Percentiles rank a stretch among this genome's conserved stretches.
Evolutionary conservation across 2,113 vertebrate species (phyloP).

Genomic region (Phodopus roborovskii): DNA sequence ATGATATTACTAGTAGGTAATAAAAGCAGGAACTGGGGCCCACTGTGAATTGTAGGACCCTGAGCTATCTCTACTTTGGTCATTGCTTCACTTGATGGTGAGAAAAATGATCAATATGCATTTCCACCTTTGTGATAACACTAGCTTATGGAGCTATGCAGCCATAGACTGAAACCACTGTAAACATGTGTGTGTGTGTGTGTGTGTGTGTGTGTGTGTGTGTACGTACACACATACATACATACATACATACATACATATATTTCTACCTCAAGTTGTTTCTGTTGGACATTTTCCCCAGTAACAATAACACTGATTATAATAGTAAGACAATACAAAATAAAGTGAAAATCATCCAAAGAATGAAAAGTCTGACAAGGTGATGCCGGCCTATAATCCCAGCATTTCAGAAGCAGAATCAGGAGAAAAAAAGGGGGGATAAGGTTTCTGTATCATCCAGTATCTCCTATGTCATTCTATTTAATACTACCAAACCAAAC

Average conservation of each 20-base stretch:
- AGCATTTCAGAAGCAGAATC: not conserved
- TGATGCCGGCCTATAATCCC: not conserved
- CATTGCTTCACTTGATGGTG: not conserved
- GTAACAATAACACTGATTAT: not conserved
- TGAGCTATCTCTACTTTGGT: not conserved
- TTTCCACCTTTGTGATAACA: rapidly evolving
- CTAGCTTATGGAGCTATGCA: not conserved
- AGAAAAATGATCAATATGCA: not conserved
- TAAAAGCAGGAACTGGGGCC: not conserved
- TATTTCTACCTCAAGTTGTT: not conserved
- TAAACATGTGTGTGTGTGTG: too few relatives aligned
- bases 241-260: too few relatives aligned
- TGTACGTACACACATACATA: too few relatives aligned
- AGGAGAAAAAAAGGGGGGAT: not conserved
- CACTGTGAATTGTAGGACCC: rapidly evolving
- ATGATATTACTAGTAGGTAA: not conserved
- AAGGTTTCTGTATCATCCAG: not conserved
- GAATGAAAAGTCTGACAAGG: not conserved
- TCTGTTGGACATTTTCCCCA: not conserved
- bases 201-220: too few relatives aligned
- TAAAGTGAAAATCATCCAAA: not conserved
- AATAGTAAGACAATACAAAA: not conserved
- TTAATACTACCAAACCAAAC: not conserved
- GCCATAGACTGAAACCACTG: too few relatives aligned
- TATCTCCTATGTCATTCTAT: not conserved